Evolutionary conservation across 2,113 vertebrate genomes (phyloP), one percentile per base, ranked within the genome.

Genomic region (Gasterosteus aculeatus): DNA sequence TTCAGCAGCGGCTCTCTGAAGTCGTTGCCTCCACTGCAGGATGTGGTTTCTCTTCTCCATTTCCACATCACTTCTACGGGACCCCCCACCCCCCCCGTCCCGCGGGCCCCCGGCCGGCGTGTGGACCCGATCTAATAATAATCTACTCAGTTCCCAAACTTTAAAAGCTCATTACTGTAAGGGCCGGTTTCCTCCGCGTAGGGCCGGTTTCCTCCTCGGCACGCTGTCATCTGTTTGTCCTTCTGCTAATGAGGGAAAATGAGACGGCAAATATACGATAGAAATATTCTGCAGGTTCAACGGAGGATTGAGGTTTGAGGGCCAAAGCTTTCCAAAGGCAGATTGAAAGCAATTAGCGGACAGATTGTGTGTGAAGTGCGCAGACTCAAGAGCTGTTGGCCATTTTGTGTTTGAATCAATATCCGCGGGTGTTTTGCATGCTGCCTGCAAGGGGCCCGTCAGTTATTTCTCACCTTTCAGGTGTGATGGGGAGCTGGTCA

Each of bases 1-100:
- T 26, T 26, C 22, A 26, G 22, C 22, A 26, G 22, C 22, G 22
- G 22, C 33, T 33, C 33, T 33, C 33, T 33, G 33, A 33, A 33
- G 33, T 33, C 33, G 33, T 4, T 3, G 33, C 33, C 33, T 81
- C 57, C 68, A 66, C 44, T 47, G 29, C 62, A 72, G 53, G 44
- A 69, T 62, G 70, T 14, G 46, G 73, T 39, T 75, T 51, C 15
- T 35, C 47, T 62, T 72, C 57, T 75, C 58, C 61, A 59, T 66
- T 49, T 66, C 53, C 35, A 46, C 56, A 68, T 77, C 10, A 44
- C 71, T 70, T 75, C 64, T 75, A 42, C 57, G 39, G 31, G 64
- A 68, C 81, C 77, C 87, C 53, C 54, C n/a, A n/a, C n/a, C n/a
- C 22, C 22, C 22, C 22, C 22, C 22, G 60, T 85, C 68, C 73